A percentile compares a stretch with the other conserved stretches of the same genome.
Evolutionary conservation across 1,140 invertebrate genomes (phyloP).

Genomic region (Drosophila sp.): DNA sequence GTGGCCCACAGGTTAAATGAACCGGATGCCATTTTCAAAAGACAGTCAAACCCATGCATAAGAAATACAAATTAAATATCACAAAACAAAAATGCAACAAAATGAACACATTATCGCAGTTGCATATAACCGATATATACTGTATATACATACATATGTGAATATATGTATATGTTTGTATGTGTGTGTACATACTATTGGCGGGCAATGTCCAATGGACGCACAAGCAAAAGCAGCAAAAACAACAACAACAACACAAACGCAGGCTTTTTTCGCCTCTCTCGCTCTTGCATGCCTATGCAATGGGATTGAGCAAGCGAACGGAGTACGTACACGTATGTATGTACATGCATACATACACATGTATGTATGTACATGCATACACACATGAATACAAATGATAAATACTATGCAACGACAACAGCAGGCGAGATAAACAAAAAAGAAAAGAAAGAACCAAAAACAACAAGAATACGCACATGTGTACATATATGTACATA

Average conservation of each 20-base stretch:
- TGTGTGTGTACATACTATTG: slow-evolving; percentile 5
- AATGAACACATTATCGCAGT: no score
- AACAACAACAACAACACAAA: slow-evolving; percentile 30
- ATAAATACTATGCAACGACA: slow-evolving; percentile 17
- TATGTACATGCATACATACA: slow-evolving; percentile 19
- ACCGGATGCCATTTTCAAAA: no score
- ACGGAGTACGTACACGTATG: not conserved
- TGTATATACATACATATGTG: not conserved
- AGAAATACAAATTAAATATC: no score
- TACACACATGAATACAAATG: slow-evolving; percentile 23
- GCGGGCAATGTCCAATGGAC: slow-evolving; percentile 40
- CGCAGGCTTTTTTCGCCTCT: not conserved
- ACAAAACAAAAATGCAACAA: no score
- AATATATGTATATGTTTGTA: slow-evolving; percentile 19
- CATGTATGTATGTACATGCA: not conserved
- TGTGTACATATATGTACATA: not conserved
- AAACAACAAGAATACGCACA: not conserved
- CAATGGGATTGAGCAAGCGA: slow-evolving; percentile 16
- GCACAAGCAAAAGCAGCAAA: slow-evolving; percentile 33
- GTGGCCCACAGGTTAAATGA: no score
- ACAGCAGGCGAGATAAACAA: slow-evolving; percentile 6
- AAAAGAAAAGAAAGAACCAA: not conserved
- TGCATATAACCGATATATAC: no score
- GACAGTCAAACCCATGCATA: no score
- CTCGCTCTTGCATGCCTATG: slow-evolving; percentile 11